Percentiles rank a stretch among this genome's conserved stretches.
These are phyloP conservation scores for Heterocephalus glaber DNA, from an alignment of 2,113 vertebrate species.

Conservation along the genomic window DNA sequence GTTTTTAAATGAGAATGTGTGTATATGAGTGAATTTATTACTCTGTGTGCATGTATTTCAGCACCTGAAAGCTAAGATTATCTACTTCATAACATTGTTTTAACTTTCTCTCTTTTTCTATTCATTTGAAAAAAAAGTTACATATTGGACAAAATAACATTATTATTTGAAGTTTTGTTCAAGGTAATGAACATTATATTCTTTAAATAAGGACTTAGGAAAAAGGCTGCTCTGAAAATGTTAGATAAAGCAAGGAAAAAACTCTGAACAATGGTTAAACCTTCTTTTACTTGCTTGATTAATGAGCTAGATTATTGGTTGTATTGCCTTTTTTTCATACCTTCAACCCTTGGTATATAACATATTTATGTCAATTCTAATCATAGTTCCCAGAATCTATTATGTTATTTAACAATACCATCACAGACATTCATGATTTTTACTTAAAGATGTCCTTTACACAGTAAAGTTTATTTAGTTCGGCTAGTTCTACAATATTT, in stretches of 20 bases:
- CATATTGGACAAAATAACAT: slow-evolving; percentile 4
- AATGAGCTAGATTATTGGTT: slow-evolving; percentile 57
- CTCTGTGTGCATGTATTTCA: background rate
- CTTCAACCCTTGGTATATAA: background rate
- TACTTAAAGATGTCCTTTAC: slow-evolving; percentile 68
- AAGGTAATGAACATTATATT: background rate
- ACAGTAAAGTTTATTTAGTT: slow-evolving; percentile 70
- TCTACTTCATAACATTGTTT: background rate
- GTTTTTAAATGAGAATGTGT: background rate
- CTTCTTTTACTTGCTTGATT: slow-evolving; percentile 64
- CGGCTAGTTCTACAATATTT: slow-evolving; percentile 53
- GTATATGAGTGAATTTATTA: background rate
- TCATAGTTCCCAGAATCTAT: slow-evolving; percentile 72
- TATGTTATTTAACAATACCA: slow-evolving; percentile 74
- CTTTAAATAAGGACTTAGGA: slow-evolving; percentile 8
- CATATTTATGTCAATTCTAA: slow-evolving; percentile 67
- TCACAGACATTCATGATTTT: slow-evolving; percentile 73
- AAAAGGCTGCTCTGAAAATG: background rate
- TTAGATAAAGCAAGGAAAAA: background rate
- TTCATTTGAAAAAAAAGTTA: background rate
- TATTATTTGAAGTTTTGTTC: slow-evolving; percentile 38
- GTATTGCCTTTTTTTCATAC: slow-evolving; percentile 63
- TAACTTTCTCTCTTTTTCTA: slow-evolving; percentile 35
- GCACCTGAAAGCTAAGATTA: background rate
- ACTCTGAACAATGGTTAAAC: background rate